These are phyloP conservation scores for Cossypha niveicapilla DNA, from an alignment of 2,797 vertebrate genomes.

Conservation along the genomic window DNA sequence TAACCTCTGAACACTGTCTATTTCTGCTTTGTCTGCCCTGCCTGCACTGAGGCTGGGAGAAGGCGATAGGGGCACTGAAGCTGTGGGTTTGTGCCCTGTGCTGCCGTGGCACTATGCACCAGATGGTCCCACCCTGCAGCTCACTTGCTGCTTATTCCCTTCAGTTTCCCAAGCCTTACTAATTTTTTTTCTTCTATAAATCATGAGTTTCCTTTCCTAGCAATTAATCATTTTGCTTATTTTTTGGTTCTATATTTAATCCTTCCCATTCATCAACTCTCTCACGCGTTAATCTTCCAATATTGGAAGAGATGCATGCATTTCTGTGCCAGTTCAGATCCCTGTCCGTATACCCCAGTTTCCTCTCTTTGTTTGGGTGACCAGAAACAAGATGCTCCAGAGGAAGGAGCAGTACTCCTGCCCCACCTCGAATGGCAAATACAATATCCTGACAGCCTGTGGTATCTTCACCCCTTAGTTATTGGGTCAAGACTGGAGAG, in stretches of 20 bases:
- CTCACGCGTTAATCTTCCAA: neutral
- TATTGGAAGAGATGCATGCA: neutral
- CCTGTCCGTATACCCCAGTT: neutral
- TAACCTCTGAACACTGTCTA: neutral
- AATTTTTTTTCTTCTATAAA: conserved; percentile 35
- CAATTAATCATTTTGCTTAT: conserved; percentile 27
- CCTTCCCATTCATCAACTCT: conserved; percentile 34
- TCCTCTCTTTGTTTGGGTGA: neutral
- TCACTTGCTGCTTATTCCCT: neutral
- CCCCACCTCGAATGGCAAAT: neutral
- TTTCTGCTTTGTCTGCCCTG: neutral
- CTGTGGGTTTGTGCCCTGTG: neutral
- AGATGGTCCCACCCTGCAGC: neutral
- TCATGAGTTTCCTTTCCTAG: conserved; percentile 22
- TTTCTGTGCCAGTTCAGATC: conserved; percentile 3
- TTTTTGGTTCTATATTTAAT: conserved; percentile 56
- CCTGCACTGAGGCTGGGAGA: neutral
- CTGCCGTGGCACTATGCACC: neutral
- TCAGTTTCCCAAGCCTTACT: neutral
- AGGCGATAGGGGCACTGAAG: neutral
- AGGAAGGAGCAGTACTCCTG: neutral
- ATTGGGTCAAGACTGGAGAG: neutral
- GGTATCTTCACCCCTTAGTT: neutral
- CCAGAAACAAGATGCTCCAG: neutral
- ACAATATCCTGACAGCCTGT: neutral